These are phyloP conservation scores for Hafferia zeledoni DNA, from an alignment of 2,797 vertebrate genomes.

Conservation along the genomic window DNA sequence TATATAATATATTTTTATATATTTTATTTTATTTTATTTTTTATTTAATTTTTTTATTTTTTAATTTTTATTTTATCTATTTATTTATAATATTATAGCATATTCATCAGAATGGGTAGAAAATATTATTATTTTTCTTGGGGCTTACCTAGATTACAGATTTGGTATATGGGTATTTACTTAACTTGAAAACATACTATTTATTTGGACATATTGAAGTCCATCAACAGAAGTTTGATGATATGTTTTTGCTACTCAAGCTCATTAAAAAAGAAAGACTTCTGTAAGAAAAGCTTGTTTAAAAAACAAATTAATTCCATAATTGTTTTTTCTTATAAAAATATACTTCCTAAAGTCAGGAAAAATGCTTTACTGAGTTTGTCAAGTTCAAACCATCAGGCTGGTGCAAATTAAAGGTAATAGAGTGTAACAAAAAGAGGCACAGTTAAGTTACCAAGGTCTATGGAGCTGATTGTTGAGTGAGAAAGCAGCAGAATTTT, in stretches of 20 bases:
- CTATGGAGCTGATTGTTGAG: background rate
- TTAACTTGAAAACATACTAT: background rate
- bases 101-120: background rate
- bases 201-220: slow-evolving; percentile 19
- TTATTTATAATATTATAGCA: background rate
- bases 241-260: background rate
- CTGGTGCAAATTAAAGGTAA: slow-evolving; percentile 37
- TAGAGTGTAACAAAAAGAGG: background rate
- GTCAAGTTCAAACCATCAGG: background rate
- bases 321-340: background rate
- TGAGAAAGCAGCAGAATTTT: slow-evolving; percentile 10
- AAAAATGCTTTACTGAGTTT: background rate
- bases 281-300: background rate
- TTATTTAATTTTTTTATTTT: background rate
- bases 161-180: background rate
- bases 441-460: background rate
- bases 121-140: background rate
- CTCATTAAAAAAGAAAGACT: slow-evolving; percentile 2
- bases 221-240: background rate
- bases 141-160: background rate
- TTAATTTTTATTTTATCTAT: too few relatives aligned
- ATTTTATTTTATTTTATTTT: too few relatives aligned
- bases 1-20: background rate
- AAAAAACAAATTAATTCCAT: background rate
- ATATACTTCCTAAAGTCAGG: background rate